Conservation (phyloP, 2,797 vertebrate genomes). For the Chaetodon trifasciatus region DNA sequence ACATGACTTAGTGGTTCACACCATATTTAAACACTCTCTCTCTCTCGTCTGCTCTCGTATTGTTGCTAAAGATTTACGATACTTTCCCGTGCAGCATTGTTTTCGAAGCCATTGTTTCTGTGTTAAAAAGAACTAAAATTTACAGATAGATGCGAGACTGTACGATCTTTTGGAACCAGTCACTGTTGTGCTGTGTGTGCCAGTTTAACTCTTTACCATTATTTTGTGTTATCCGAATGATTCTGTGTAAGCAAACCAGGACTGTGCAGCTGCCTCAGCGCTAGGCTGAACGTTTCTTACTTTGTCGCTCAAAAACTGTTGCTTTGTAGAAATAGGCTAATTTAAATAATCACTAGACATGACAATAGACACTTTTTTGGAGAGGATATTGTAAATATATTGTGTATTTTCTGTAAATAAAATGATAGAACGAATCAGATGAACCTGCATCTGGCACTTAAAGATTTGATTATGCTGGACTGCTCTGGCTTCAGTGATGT, state of each 20-base stretch:
- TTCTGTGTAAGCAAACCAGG: slow-evolving; percentile 31
- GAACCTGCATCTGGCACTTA: slow-evolving; percentile 78
- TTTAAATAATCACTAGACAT: slow-evolving; percentile 62
- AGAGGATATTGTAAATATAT: slow-evolving; percentile 78
- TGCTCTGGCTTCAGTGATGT: slow-evolving; percentile 72
- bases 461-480: slow-evolving; percentile 64
- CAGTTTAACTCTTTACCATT: slow-evolving; percentile 50
- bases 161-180: slow-evolving; percentile 51
- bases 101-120: slow-evolving; percentile 41
- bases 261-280: slow-evolving; percentile 45
- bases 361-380: slow-evolving; percentile 62
- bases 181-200: slow-evolving; percentile 54
- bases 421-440: slow-evolving; percentile 65
- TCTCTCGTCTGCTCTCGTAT: slow-evolving; percentile 39
- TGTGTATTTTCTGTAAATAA: slow-evolving; percentile 85
- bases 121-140: slow-evolving; percentile 18
- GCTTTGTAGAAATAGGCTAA: slow-evolving; percentile 58
- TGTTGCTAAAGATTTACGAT: slow-evolving; percentile 35
- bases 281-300: slow-evolving; percentile 13
- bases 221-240: slow-evolving; percentile 51
- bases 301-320: slow-evolving; percentile 46
- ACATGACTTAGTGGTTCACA: slow-evolving; percentile 37
- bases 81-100: slow-evolving; percentile 34
- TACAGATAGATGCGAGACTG: slow-evolving; percentile 30
- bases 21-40: slow-evolving; percentile 41